Conservation (phyloP, 2,797 vertebrate species). For the Trichosurus vulpecula region DNA sequence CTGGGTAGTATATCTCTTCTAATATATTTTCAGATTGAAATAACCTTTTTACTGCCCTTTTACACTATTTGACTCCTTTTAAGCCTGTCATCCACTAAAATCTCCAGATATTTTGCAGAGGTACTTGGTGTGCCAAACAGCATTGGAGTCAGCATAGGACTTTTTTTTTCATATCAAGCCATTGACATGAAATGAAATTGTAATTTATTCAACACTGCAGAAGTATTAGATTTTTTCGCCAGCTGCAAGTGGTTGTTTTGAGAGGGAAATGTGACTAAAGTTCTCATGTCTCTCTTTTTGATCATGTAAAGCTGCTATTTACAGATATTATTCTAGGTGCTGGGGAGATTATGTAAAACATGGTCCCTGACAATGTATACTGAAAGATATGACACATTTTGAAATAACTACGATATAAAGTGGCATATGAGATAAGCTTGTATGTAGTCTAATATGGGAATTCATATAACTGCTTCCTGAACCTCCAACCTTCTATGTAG, state of each 20-base stretch:
- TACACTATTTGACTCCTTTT: neutral
- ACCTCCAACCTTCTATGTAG: neutral
- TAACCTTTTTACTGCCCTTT: neutral
- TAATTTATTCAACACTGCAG: neutral
- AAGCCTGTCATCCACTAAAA: neutral
- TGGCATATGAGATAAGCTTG: neutral
- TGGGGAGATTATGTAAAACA: neutral
- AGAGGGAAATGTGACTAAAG: neutral
- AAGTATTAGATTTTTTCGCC: neutral
- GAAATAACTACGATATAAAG: neutral
- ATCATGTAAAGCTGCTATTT: neutral
- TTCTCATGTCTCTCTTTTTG: neutral
- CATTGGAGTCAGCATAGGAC: neutral
- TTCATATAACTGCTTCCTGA: neutral
- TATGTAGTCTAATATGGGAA: neutral
- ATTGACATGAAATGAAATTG: neutral
- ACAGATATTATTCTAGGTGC: neutral
- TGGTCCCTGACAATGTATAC: neutral
- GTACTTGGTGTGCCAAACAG: neutral
- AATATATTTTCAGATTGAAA: neutral
- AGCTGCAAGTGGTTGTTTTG: neutral
- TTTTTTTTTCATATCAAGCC: neutral
- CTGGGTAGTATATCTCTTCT: neutral
- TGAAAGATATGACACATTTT: neutral
- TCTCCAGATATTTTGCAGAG: neutral